A percentile compares a stretch with the other conserved stretches of the same genome.
phyloP scores from a whole-genome alignment of 1,140 invertebrate species.

The Helicoverpa armigera region DNA sequence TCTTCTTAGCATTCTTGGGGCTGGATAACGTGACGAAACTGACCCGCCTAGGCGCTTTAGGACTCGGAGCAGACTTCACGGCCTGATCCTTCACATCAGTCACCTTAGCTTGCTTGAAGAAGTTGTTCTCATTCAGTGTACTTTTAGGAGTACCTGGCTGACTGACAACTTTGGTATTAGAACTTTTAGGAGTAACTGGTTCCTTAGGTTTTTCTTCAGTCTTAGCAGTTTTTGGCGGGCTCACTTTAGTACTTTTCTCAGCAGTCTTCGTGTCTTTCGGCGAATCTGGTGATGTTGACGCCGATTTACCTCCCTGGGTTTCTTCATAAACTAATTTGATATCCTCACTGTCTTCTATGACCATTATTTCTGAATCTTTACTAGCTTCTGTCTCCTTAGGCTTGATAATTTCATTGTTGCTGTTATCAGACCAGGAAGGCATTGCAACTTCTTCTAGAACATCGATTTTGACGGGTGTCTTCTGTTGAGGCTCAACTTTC shows the following conservation, averaged over 20 bases:
- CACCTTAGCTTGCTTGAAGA: constrained; percentile 73
- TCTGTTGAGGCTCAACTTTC: constrained; percentile 65
- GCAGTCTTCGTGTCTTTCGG: constrained; percentile 57
- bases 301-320: constrained; percentile 64
- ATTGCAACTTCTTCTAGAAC: constrained; percentile 86
- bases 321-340: constrained; percentile 90
- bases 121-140: constrained; percentile 37
- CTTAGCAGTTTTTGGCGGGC: constrained; percentile 43
- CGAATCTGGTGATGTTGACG: constrained; percentile 59
- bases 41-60: constrained; percentile 89
- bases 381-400: constrained; percentile 71
- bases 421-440: constrained; percentile 87
- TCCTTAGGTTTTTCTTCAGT: constrained; percentile 2
- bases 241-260: constrained; percentile 36
- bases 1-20: constrained; percentile 90
- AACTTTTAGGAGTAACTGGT: background rate
- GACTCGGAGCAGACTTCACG: constrained; percentile 60
- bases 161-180: background rate
- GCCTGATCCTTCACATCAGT: constrained; percentile 66
- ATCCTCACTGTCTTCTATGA: constrained; percentile 88
- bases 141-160: constrained; percentile 43
- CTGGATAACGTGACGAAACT: constrained; percentile 91
- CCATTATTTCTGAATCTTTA: constrained; percentile 63
- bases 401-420: constrained; percentile 73
- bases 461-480: constrained; percentile 78